A percentile compares a stretch with the other conserved stretches of the same genome.
phyloP scores from a whole-genome alignment of 1,140 invertebrate species.

The Orussus abietinus region DNA sequence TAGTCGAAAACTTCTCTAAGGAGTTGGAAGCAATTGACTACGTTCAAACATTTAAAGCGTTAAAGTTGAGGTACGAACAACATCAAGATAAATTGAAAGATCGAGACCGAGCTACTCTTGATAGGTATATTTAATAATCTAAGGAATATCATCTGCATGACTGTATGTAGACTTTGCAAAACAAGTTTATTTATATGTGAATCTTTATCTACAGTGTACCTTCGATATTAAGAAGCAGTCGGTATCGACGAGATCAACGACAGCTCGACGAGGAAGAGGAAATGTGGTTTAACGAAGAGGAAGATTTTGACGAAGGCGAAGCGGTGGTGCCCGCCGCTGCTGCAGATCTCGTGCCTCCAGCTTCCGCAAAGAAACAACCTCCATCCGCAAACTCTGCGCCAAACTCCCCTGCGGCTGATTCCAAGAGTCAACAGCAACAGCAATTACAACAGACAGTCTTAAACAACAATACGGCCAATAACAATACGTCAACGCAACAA shows the following conservation, averaged over 20 bases:
- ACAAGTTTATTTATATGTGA: neutral
- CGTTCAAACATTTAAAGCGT: conserved; percentile 93
- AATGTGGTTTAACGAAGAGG: conserved; percentile 98
- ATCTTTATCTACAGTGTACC: conserved; percentile 55
- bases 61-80: conserved; percentile 90
- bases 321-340: conserved; percentile 57
- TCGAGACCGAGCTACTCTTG: conserved; percentile 70
- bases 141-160: too few relatives aligned
- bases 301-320: conserved; percentile 86
- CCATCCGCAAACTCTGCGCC: conserved; percentile 47
- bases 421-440: conserved; percentile 42
- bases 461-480: conserved; percentile 52
- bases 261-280: conserved; percentile 96
- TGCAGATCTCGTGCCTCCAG: conserved; percentile 41
- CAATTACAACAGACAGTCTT: conserved; percentile 45
- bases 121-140: conserved; percentile 60
- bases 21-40: conserved; percentile 91
- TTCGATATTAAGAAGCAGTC: conserved; percentile 72
- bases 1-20: conserved; percentile 93
- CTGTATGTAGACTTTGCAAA: too few relatives aligned
- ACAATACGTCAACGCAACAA: conserved; percentile 34
- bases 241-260: conserved; percentile 85
- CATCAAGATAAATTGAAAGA: conserved; percentile 89
- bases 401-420: conserved; percentile 39
- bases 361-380: conserved; percentile 45